Evolutionary conservation across 2,888 invertebrate species (phyloP).

Genomic region (Leptopterna dolabrata): DNA sequence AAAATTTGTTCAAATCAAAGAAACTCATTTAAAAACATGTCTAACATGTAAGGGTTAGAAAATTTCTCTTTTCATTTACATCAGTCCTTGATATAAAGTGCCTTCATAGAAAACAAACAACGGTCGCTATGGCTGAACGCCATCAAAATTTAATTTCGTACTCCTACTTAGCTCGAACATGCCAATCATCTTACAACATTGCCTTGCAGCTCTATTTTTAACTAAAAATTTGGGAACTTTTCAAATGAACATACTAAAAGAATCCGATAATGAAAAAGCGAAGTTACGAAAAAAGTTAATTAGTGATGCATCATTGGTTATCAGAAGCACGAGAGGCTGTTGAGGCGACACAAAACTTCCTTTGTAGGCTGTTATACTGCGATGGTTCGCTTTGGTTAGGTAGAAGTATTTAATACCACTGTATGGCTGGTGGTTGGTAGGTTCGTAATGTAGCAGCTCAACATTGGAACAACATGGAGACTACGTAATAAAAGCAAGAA

Average conservation of each 20-base stretch:
- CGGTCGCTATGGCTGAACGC: slow-evolving; percentile 22
- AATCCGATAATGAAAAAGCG: not conserved
- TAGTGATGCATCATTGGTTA: not conserved
- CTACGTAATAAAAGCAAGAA: no score
- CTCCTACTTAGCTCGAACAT: not conserved
- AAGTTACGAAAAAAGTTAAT: not conserved
- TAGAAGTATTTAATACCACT: no score
- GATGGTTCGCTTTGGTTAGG: no score
- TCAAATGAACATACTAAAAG: not conserved
- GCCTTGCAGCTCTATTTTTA: not conserved
- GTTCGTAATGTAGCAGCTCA: no score
- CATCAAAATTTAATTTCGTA: not conserved
- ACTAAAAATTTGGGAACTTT: not conserved
- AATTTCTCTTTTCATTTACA: slow-evolving; percentile 48
- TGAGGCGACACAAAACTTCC: not conserved
- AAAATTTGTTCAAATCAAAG: slow-evolving; percentile 61
- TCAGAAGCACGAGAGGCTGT: not conserved
- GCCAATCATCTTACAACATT: not conserved
- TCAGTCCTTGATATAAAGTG: slow-evolving; percentile 52
- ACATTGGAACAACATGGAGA: no score
- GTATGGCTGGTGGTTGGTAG: no score
- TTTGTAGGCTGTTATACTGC: no score
- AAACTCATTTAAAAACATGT: slow-evolving; percentile 62
- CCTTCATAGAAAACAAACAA: slow-evolving; percentile 59
- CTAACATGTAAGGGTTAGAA: slow-evolving; percentile 61